Base-by-base conservation (phyloP, 2,113 vertebrate species). In the Mastomys coucha region DNA sequence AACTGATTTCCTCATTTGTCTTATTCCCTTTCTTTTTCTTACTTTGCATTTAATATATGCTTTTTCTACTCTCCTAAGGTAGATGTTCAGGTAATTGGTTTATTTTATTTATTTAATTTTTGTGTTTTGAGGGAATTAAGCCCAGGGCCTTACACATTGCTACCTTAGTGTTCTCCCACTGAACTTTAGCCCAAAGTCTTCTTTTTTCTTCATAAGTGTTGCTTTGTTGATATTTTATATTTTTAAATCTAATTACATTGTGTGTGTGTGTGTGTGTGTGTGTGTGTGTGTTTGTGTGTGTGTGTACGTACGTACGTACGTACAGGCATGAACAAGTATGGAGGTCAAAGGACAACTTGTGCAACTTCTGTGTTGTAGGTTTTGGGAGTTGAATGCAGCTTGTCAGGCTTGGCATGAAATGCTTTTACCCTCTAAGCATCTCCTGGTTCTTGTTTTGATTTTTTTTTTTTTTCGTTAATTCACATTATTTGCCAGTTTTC, bases 41-140 rank as follows among this genome's bases (percentile, higher is more conserved):
- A 56, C 36, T 96, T 78, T 36, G 51, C 8, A 20, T n/a, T 81
- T 81, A 22, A 24, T 60, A 39, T 82, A 17, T 58, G 58, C 19
- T 94, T 86, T 70, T 95, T 26, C 84, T 67, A 72, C 39, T 51
- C 75, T 91, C 53, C 42, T 88, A 92, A 89, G 7, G 7, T 92
- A 22, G 42, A 91, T 78, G 1, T 33, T 87, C 70, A 63, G n/a
- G 39, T 85, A 33, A 82, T 87, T 81, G 24, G 53, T 60, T 33
- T 36, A 26, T 53, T 58, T 88, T 31, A 10, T 69, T 86, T 33
- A 20, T 69, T 88, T 24, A 36, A 22, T 51, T 69, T 49, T 87
- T 87, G 42, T 69, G 65, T 45, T 67, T 31, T 19, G 24, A 5
- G 24, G 26, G 28, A 1, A 78, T 49, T 67, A 65, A 86, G 69